These are phyloP conservation scores for Leptobrachium leishanense DNA, from an alignment of 2,113 vertebrate genomes.

Conservation along the genomic window DNA sequence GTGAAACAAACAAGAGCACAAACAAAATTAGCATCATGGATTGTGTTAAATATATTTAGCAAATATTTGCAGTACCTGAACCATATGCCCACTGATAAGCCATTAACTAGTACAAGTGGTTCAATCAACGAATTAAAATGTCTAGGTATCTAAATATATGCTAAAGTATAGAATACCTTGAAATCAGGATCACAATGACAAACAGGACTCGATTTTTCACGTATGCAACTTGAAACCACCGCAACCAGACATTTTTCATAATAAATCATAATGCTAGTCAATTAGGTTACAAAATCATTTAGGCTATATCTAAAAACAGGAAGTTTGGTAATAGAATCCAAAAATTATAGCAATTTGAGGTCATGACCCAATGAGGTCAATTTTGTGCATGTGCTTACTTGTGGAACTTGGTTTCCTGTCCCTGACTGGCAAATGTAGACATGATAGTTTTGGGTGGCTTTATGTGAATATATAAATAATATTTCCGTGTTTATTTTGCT, in stretches of 20 bases:
- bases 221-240: slow-evolving; percentile 11
- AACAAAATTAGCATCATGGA: background rate
- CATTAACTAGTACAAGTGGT: too few species aligned
- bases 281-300: slow-evolving; percentile 20
- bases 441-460: slow-evolving; percentile 12
- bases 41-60: background rate
- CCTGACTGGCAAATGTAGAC: slow-evolving; percentile 6
- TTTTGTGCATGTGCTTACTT: slow-evolving; percentile 10
- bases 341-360: slow-evolving; percentile 32
- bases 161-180: background rate
- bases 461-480: slow-evolving; percentile 4
- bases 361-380: slow-evolving; percentile 28
- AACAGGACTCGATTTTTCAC: background rate
- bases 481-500: background rate
- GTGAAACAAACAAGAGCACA: background rate
- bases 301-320: slow-evolving; percentile 16
- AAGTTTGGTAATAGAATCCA: slow-evolving; percentile 27
- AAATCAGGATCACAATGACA: background rate
- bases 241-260: slow-evolving; percentile 7
- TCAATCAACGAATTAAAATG: background rate
- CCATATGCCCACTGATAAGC: too few species aligned
- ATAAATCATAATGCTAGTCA: slow-evolving; percentile 23
- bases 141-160: background rate
- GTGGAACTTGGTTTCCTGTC: slow-evolving; percentile 19
- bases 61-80: background rate